Evolutionary conservation across 2,113 vertebrate genomes (phyloP), one percentile per base, ranked within the genome.

Genomic region (Salvelinus fontinalis): DNA sequence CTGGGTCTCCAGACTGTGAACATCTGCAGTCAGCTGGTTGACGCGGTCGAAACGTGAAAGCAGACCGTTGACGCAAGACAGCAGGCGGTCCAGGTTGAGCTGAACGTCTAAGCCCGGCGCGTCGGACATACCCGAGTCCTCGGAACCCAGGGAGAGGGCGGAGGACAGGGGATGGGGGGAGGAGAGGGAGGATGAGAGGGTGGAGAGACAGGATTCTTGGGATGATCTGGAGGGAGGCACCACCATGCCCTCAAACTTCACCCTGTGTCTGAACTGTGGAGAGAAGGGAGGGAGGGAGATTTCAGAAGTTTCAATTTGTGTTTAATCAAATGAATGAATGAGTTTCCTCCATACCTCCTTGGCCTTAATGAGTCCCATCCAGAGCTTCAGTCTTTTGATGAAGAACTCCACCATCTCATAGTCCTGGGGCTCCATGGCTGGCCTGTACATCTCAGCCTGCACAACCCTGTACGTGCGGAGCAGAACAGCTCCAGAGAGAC

Each of bases 351-450:
- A 18, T 87, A 94, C 94, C 91, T 94, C 89, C 86, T 94, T 95
- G 24, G 90, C 75, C 78, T 94, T 95, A 79, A 87, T 93, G n/a
- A 95, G 87, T 57, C 95, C 94, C 83, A 95, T 90, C 94, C 93
- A 94, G 24, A 95, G 83, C 62, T 93, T 95, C 20, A 95, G 90
- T 62, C 94, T 92, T 80, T 94, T 95, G 62, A 95, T 92, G 62
- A 95, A 92, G 81, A 95, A 95, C 81, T 94, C 92, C 29, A 94
- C 91, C 95, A 95, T 95, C 83, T 95, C 93, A 44, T 94, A 93
- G 78, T 94, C 94, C 79, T 95, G 94, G 3, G 89, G 91, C 77
- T 93, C 92, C 60, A 88, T 81, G 18, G 84, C 78, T 7, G 90
- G 90, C 8, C 78, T 79, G 78, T 91, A 88, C 76, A 92, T 81